Evolutionary conservation across 2,888 invertebrate species (phyloP).

Genomic region (Oxyteleia sp.): DNA sequence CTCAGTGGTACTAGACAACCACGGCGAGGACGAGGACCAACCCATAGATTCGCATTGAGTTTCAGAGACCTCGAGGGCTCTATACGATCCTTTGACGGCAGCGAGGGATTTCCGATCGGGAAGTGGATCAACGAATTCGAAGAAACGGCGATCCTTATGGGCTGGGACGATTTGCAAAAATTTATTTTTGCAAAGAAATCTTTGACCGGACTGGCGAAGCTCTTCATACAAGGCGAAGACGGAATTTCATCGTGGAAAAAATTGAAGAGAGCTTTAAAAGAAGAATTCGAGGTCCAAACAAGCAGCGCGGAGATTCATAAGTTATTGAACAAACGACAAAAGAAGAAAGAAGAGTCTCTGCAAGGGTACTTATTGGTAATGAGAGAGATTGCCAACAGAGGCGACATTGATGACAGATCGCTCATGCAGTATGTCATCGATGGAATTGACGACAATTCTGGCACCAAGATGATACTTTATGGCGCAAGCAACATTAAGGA

Average conservation of each 20-base stretch:
- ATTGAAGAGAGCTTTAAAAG: conserved; percentile 18
- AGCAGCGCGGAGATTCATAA: conserved; percentile 50
- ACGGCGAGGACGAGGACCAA: too few relatives aligned
- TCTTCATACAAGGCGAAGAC: conserved; percentile 27
- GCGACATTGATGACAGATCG: conserved; percentile 42
- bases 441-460: conserved; percentile 17
- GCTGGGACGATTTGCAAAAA: conserved; percentile 27
- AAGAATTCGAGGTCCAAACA: neutral
- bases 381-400: conserved; percentile 37
- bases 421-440: conserved; percentile 63
- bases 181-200: conserved; percentile 39
- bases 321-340: conserved; percentile 22
- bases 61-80: conserved; percentile 77
- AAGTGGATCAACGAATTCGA: conserved; percentile 2
- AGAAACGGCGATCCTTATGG: conserved; percentile 12
- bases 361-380: conserved; percentile 63
- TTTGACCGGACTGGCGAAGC: conserved; percentile 19
- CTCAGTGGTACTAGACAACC: too few relatives aligned
- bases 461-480: conserved; percentile 42
- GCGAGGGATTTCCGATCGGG: conserved; percentile 74
- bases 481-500: conserved; percentile 32
- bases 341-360: conserved; percentile 44
- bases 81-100: conserved; percentile 75
- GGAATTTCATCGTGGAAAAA: conserved; percentile 29
- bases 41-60: conserved; percentile 66